Evolutionary conservation across 1,140 invertebrate species (phyloP), one percentile per base, ranked within the genome.

Genomic region (Drosophila cardini): DNA sequence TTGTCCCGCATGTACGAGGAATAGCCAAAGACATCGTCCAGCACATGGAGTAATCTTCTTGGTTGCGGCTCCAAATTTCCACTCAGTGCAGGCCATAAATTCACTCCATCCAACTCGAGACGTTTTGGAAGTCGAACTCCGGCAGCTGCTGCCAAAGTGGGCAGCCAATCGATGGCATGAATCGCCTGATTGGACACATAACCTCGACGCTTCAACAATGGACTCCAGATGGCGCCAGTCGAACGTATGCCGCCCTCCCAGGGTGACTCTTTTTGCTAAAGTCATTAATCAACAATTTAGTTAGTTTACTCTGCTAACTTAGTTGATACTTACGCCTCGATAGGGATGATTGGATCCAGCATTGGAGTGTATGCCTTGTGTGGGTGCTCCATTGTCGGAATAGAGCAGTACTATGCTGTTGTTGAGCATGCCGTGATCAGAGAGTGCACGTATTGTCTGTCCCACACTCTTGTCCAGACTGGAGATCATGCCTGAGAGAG

Each of bases 91-190:
- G 93, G 72, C 96, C 96, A 97, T 84, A 96, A 92, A 86, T 96
- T 93, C 0, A 94, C 89, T 0, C 96, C 96, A 91, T 97, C 96
- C 15, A 97, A 92, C 9, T 93, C 26, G 6, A 91, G 53, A 60
- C 73, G 36, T 6, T 43, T 8, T 1, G 84, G 80, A 42, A 86
- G 67, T 9, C 46, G 36, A 4, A 92, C 90, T 92, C 94, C 95
- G 64, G 94, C 94, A 32, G 94, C 95, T 26, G 93, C 92, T 36
- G 93, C 94, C 1, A 99, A 92, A 0, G 97, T 98, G 1, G 97
- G 97, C 32, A 98, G 82, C 97, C 97, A 98, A 92, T 98, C 98
- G 13, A 94, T 93, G 9, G 98, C 94, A 76, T 97, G 96, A 90
- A 98, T 95, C 55, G 97, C 93, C 60, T 97, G 94, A 82, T 96